Evolutionary conservation across 2,888 invertebrate species (phyloP), one percentile per base, ranked within the genome.

Genomic region (Cephalotes varians): DNA sequence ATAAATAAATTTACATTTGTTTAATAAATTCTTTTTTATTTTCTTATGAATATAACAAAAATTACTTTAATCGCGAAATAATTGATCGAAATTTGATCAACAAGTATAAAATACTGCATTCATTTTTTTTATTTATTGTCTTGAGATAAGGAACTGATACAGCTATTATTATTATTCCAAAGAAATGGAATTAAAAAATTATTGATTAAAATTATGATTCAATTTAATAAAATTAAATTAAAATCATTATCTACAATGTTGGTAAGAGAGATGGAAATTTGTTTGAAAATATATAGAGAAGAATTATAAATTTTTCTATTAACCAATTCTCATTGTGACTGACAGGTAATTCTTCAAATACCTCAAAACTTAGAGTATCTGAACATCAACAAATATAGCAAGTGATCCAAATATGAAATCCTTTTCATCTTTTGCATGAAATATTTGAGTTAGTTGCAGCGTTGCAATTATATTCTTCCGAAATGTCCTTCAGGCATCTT

Each of bases 291-390:
- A 49, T n/a, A n/a, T n/a, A 40, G 5, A 34, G 12, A n/a, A 34
- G 1, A 47, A 67, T 31, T 1, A 31, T n/a, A 64, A 40, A 64
- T 25, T 49, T 2, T 49, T 12, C 7, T 49, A 12, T 28, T 65
- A 67, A 21, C 7, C 6, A 31, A 49, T 28, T 31, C n/a, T 49
- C 47, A 49, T 49, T 34, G 21, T 34, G 15, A 51, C 5, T 28
- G 44, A 65, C 65, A 65, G 44, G 37, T 58, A 58, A 64, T 37
- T 40, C 21, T 64, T 65, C 44, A 12, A 47, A 25, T 65, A 65
- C 47, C 6, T 18, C 10, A 6, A 47, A 65, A 65, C 6, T 47
- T 21, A 1, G 15, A 34, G 9, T 67, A n/a, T 62, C 21, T 34
- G 2, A 51, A 69, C 15, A 1, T 44, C 25, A 40, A 65, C 25